Base-by-base conservation (phyloP, 2,797 vertebrate species). In the Myiotriccus ornatus region DNA sequence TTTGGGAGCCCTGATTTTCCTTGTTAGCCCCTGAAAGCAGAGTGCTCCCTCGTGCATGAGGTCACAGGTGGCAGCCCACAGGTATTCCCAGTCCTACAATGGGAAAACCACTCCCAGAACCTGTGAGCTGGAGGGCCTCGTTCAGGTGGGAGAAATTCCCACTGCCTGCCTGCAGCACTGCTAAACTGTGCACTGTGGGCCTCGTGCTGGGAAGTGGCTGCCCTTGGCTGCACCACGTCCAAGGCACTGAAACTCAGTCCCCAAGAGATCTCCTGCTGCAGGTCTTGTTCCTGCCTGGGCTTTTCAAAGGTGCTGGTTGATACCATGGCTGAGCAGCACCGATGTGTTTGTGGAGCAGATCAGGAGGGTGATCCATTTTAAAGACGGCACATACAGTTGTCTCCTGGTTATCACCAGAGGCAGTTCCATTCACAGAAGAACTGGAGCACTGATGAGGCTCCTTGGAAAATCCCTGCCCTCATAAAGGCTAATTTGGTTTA, bases 171-270 rank as follows among this genome's bases (percentile, higher is more conserved):
- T 57, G 60, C 41, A 7, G 19, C 30, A 16, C 53, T 67, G 28
- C 44, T 84, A 4, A 16, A 0, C 21, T 67, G 12, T 34, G 10
- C 14, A 23, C 16, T 6, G 1, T 1, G 9, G 30, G 12, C n/a
- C 25, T 67, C 0, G 0, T 44, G 28, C 56, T 63, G 43, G 47
- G 35, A 57, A 21, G 43, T 2, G 14, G 37, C 44, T 86, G 60
- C 10, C 52, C 43, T 49, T 44, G 43, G 43, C 49, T 75, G n/a
- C 65, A 39, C 27, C 34, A 43, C 18, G n/a, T 49, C 63, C 55
- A 57, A 34, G 70, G 44, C 18, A 5, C 55, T 35, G 76, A 73
- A 60, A 32, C 59, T 30, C 10, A 5, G 27, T 10, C 37, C 39
- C 34, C 39, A 5, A 3, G 76, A 37, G 55, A 14, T 62, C 28